phyloP scores from a whole-genome alignment of 2,797 vertebrate species.

The Pangasius krempfi region DNA sequence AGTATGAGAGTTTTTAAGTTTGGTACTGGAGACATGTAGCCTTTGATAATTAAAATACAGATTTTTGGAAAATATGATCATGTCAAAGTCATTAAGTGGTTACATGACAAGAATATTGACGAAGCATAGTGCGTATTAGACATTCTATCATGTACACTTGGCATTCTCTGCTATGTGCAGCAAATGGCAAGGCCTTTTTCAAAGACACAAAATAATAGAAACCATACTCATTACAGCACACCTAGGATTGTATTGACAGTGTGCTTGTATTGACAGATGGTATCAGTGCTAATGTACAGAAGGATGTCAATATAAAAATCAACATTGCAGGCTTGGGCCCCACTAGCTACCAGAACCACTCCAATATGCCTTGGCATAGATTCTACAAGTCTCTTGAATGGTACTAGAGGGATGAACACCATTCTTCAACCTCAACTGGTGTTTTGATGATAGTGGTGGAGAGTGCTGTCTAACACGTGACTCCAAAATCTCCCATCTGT shows the following conservation, averaged over 20 bases:
- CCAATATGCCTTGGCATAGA: neutral
- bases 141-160: neutral
- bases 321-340: neutral
- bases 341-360: neutral
- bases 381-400: neutral
- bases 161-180: neutral
- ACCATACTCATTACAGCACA: neutral
- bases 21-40: neutral
- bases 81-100: neutral
- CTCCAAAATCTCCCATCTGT: neutral
- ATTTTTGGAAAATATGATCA: neutral
- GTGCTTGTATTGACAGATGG: neutral
- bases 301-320: neutral
- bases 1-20: slow-evolving; percentile 32
- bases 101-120: neutral
- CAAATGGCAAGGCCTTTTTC: neutral
- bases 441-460: neutral
- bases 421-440: neutral
- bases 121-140: neutral
- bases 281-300: neutral
- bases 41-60: neutral
- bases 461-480: neutral
- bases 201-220: neutral
- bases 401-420: neutral
- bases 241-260: neutral